A percentile compares a stretch with the other conserved stretches of the same genome.
Evolutionary conservation across 2,888 invertebrate species (phyloP).

Genomic region (Arenicola marina): DNA sequence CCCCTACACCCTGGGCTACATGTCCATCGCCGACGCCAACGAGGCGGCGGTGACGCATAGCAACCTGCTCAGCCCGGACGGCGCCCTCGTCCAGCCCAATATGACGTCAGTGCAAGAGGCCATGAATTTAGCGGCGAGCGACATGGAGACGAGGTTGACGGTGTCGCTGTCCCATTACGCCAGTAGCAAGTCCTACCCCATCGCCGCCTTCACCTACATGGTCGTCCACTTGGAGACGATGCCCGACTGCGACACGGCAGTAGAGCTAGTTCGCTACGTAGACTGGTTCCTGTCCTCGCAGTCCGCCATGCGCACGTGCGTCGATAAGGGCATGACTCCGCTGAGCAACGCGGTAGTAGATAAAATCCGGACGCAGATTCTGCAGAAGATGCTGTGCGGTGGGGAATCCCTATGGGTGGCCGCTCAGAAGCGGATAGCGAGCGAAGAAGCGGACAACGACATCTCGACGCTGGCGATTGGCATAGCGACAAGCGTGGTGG

Average conservation of each 20-base stretch:
- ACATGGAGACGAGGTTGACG: neutral
- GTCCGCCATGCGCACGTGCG: slow-evolving; percentile 17
- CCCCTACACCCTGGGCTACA: slow-evolving; percentile 19
- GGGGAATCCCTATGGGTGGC: slow-evolving; percentile 8
- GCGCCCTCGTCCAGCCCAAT: slow-evolving; percentile 6
- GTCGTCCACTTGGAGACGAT: slow-evolving; percentile 36
- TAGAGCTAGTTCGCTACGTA: slow-evolving; percentile 38
- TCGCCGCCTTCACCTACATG: slow-evolving; percentile 50
- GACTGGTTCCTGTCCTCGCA: slow-evolving; percentile 14
- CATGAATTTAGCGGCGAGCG: slow-evolving; percentile 11
- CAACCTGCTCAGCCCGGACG: slow-evolving; percentile 4
- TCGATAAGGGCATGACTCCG: slow-evolving; percentile 14
- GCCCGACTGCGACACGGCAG: slow-evolving; percentile 39
- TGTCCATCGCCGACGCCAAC: slow-evolving; percentile 19
- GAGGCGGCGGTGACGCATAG: slow-evolving; percentile 9
- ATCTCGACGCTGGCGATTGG: neutral
- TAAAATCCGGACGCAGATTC: slow-evolving; percentile 1
- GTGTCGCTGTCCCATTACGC: slow-evolving; percentile 5
- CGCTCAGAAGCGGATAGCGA: neutral
- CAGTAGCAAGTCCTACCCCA: slow-evolving; percentile 39
- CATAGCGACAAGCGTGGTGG: neutral
- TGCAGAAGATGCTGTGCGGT: slow-evolving; percentile 8
- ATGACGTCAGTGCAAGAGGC: slow-evolving; percentile 13
- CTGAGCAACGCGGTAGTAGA: slow-evolving; percentile 4
- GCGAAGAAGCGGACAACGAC: neutral